phyloP scores from a whole-genome alignment of 2,113 vertebrate species.

The Dasyurus viverrinus region DNA sequence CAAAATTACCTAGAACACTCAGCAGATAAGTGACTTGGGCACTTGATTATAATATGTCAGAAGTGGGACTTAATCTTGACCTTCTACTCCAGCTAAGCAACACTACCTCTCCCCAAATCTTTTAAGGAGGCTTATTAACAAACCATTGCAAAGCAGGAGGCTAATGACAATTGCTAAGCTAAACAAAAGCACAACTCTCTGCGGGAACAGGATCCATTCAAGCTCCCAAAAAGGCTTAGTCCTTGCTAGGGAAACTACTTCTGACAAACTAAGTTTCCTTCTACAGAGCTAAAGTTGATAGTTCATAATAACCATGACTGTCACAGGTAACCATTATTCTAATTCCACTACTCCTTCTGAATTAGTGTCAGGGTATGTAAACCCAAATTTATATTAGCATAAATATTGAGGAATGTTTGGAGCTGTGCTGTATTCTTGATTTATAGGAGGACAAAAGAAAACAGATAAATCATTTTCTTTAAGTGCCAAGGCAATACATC shows the following conservation, averaged over 20 bases:
- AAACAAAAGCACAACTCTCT: not conserved
- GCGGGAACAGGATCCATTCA: not conserved
- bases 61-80: not conserved
- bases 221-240: not conserved
- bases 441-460: slow-evolving; percentile 72
- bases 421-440: slow-evolving; percentile 65
- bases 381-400: slow-evolving; percentile 73
- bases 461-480: slow-evolving; percentile 72
- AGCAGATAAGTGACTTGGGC: not conserved
- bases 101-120: not conserved
- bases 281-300: slow-evolving; percentile 24
- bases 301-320: not conserved
- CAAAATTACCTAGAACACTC: not conserved
- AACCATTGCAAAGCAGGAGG: not conserved
- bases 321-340: slow-evolving; percentile 57
- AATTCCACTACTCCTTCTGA: slow-evolving; percentile 55
- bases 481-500: slow-evolving; percentile 51
- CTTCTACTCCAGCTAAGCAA: not conserved
- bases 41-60: not conserved
- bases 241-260: not conserved
- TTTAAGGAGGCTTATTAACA: not conserved
- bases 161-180: not conserved
- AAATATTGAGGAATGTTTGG: slow-evolving; percentile 71
- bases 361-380: slow-evolving; percentile 63
- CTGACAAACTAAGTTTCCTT: not conserved